Base-by-base conservation (phyloP, 2,797 vertebrate genomes). In the Pseudochromis fuscus region DNA sequence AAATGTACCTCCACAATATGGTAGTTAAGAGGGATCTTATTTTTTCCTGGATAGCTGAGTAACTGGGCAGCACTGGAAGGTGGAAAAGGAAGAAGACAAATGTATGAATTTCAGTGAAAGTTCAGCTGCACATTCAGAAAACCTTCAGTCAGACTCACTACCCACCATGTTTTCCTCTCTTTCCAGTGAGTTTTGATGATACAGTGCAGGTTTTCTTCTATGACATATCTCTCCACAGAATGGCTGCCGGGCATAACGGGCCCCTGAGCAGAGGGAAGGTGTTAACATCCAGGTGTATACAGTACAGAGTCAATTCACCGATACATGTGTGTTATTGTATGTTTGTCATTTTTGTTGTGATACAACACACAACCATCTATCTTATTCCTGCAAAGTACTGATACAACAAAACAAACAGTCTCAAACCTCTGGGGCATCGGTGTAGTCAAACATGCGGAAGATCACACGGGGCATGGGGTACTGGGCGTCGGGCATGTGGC, bases 401-500 rank as follows among this genome's bases (percentile, higher is more conserved):
- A n/a, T n/a, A n/a, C n/a, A n/a, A n/a, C n/a, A n/a, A n/a, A n/a
- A n/a, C n/a, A n/a, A n/a, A n/a, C n/a, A n/a, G n/a, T n/a, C n/a
- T n/a, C 40, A 11, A 30, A 50, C 98, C 96, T 99, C 98, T 0
- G 98, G 98, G 65, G 98, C 98, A 55, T 99, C 98, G 0, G 98
- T 99, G 92, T 99, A 99, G 92, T 99, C 98, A 57, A 99, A 99
- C 96, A 99, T 97, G 76, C 98, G 95, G 86, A 99, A 99, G 83
- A 98, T 93, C 58, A 99, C 96, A 18, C 89, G 92, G 24, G 98
- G 98, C 95, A 98, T 95, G 0, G 98, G 97, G 85, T 99, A 99
- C 23, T 95, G 79, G 0, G 96, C 96, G 24, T 96, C 96, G 9
- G 96, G 95, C 0, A 96, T 97, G 92, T 99, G 97, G 27, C 97